phyloP scores from a whole-genome alignment of 2,888 invertebrate species.

The Crepidodera aurea region DNA sequence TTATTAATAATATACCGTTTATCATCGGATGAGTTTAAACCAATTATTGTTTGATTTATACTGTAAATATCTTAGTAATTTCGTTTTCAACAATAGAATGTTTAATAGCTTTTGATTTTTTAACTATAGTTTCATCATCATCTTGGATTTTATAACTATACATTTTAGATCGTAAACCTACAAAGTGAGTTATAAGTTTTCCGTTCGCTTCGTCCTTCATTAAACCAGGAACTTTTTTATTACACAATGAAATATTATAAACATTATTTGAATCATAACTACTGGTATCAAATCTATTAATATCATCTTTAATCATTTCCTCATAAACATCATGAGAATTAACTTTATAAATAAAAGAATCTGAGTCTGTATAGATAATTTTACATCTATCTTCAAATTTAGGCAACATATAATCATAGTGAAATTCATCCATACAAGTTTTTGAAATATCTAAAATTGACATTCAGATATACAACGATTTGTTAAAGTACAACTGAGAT shows the following conservation, averaged over 20 bases:
- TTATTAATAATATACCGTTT: conserved; percentile 2
- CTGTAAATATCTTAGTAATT: conserved; percentile 5
- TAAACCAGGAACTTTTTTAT: conserved; percentile 4
- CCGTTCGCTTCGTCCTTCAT: conserved; percentile 4
- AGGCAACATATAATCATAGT: conserved; percentile 37
- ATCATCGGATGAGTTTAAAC: conserved; percentile 11
- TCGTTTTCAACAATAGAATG: background rate
- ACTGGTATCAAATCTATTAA: too few species aligned
- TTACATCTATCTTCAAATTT: too few species aligned
- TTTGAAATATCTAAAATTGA: conserved; percentile 41
- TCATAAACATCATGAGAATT: conserved; percentile 3
- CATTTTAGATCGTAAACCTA: too few species aligned
- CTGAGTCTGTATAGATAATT: conserved; percentile 31
- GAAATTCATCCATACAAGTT: conserved; percentile 38
- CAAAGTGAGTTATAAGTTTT: too few species aligned
- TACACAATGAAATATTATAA: conserved; percentile 1
- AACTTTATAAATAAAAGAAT: conserved; percentile 34
- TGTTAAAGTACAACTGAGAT: conserved; percentile 32
- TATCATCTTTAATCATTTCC: conserved; percentile 1
- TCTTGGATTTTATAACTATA: too few species aligned
- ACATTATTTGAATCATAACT: conserved; percentile 1
- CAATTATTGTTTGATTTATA: conserved; percentile 11
- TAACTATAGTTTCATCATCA: background rate
- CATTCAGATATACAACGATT: conserved; percentile 40
- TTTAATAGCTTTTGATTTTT: conserved; percentile 9